Evolutionary conservation across 2,797 vertebrate species (phyloP).

Genomic region (Aplochiton taeniatus): DNA sequence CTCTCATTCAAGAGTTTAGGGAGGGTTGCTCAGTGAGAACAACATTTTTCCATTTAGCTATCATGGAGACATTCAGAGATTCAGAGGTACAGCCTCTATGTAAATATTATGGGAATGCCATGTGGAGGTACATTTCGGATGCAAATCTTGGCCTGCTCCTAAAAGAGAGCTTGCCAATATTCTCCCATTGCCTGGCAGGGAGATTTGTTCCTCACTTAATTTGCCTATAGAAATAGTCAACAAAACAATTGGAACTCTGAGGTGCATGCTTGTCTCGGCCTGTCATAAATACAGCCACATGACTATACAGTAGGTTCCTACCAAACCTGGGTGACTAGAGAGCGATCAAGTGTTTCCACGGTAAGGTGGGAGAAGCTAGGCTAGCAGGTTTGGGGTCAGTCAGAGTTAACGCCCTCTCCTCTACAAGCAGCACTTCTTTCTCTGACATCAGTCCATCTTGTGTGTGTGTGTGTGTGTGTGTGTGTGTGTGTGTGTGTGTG

Average conservation of each 20-base stretch:
- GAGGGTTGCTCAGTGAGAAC: too few species aligned
- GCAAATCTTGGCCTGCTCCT: too few species aligned
- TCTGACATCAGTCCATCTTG: constrained; percentile 1
- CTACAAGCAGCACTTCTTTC: constrained; percentile 38
- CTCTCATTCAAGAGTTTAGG: too few species aligned
- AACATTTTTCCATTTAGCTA: too few species aligned
- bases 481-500: not conserved
- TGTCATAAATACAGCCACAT: not conserved
- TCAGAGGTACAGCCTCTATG: too few species aligned
- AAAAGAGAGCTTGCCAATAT: not conserved
- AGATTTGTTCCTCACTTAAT: constrained; percentile 20
- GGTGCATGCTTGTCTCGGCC: not conserved
- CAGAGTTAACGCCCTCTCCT: constrained; percentile 41
- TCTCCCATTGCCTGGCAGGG: not conserved
- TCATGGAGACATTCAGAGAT: too few species aligned
- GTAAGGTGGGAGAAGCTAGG: constrained; percentile 23
- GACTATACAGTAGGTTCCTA: constrained; percentile 14
- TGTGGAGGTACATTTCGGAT: too few species aligned
- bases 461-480: too few species aligned
- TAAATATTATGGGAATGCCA: too few species aligned
- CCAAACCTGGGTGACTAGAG: constrained; percentile 14
- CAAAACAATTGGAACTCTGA: not conserved
- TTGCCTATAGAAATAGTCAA: constrained; percentile 23
- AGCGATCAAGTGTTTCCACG: constrained; percentile 34
- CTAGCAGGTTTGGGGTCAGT: constrained; percentile 36